Percentiles rank a stretch among this genome's conserved stretches.
These are phyloP conservation scores for Moxostoma hubbsi DNA, from an alignment of 2,797 vertebrate species.

Conservation along the genomic window DNA sequence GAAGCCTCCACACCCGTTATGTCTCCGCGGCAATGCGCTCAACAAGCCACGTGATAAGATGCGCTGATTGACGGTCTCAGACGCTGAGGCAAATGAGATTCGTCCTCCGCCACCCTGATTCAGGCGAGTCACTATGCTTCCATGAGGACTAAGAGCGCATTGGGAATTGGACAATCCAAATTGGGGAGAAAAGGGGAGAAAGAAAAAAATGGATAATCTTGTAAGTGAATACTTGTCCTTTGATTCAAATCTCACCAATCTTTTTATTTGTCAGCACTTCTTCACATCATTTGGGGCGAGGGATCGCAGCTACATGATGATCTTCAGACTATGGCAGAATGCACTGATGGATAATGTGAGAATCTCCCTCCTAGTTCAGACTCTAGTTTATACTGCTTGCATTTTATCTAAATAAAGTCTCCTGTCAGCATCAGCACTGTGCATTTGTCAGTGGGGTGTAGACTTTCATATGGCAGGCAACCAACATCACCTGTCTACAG, in stretches of 20 bases:
- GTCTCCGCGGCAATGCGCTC: too few species aligned
- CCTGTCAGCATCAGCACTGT: neutral
- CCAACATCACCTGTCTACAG: neutral
- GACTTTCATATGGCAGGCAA: neutral
- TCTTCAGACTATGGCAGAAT: conserved; percentile 93
- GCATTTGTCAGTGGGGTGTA: neutral
- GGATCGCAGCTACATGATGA: conserved; percentile 92
- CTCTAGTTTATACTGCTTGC: neutral
- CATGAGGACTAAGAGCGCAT: too few species aligned
- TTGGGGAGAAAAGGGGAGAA: too few species aligned
- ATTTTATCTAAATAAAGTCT: neutral
- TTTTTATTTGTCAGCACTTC: conserved; percentile 81
- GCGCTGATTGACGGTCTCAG: too few species aligned
- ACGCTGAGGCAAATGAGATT: too few species aligned
- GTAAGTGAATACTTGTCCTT: neutral
- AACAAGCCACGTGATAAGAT: too few species aligned
- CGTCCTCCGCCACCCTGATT: too few species aligned
- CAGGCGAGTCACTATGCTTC: too few species aligned
- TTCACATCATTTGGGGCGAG: conserved; percentile 92
- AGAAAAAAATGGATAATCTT: neutral
- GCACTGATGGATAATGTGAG: conserved; percentile 89
- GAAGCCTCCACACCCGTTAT: too few species aligned
- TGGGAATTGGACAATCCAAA: too few species aligned
- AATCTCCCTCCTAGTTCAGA: neutral
- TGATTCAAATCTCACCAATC: conserved; percentile 5